Evolutionary conservation across 2,113 vertebrate species (phyloP), one percentile per base, ranked within the genome.

Genomic region (Thamnophis sirtalis): DNA sequence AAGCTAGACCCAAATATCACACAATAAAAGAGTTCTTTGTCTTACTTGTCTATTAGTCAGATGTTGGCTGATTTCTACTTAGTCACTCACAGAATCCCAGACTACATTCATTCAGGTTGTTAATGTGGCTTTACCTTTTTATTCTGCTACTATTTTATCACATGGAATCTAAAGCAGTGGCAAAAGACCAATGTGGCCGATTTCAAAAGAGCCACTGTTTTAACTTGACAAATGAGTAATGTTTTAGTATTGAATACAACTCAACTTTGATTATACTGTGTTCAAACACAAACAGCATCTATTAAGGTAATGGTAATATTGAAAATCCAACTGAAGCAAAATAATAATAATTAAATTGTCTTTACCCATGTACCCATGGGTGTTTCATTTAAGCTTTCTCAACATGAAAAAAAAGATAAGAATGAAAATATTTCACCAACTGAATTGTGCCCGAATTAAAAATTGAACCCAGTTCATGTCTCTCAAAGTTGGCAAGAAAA

Each of bases 211-310:
- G 95, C 80, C 24, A 87, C 58, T 84, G 53, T 93, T 97, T 96
- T 96, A 94, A 94, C 93, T 97, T 94, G 95, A 96, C 90, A 95
- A 93, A 96, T 97, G 96, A 94, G 95, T 95, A 97, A 97, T 96
- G 96, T 97, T 98, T 97, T 97, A 95, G 94, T 90, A 96, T 96
- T 97, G 96, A 97, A 96, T 94, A 91, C 88, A 96, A 96, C 96
- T 96, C 95, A 95, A 97, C 94, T 96, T 96, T 95, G 95, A 95
- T 94, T 97, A 96, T 95, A 94, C 84, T 0, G 19, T 96, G 96
- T 97, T 97, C 96, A 97, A 95, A 96, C 49, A 97, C 95, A 97
- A 96, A 94, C 96, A 96, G 94, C 92, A 95, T 94, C 95, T 97
- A 86, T 95, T 95, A 97, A 93, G 94, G 91, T 60, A 60, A 95